Conservation (phyloP, 2,797 vertebrate genomes). For the Echeneis naucrates region DNA sequence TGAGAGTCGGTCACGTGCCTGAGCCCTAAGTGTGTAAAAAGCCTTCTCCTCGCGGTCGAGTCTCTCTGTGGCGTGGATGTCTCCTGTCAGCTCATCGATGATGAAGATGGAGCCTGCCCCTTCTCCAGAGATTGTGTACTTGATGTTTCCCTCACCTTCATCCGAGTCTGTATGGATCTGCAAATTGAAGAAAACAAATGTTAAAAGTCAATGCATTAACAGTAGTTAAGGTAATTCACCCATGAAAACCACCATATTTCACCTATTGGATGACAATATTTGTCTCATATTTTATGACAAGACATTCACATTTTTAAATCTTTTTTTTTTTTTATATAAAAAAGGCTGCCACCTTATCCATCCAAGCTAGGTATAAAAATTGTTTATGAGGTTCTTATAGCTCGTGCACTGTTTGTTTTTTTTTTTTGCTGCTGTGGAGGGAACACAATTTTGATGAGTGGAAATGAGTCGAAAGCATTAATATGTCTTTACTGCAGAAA, state of each 20-base stretch:
- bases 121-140: conserved; percentile 98
- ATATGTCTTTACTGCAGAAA: not conserved
- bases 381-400: not conserved
- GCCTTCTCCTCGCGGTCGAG: conserved; percentile 96
- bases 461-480: not conserved
- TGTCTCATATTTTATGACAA: not conserved
- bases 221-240: not conserved
- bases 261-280: not conserved
- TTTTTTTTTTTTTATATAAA: too few relatives aligned
- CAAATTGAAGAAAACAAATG: conserved; percentile 31
- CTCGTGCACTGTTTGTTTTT: not conserved
- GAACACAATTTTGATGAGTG: not conserved
- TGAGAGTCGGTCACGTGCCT: conserved; percentile 90
- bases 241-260: not conserved
- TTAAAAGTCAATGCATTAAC: not conserved
- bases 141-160: conserved; percentile 95
- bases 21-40: conserved; percentile 94
- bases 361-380: not conserved
- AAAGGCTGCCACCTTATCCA: too few relatives aligned
- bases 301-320: not conserved
- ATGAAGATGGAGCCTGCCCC: conserved; percentile 96
- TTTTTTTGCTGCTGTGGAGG: not conserved
- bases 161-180: conserved; percentile 99
- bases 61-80: conserved; percentile 96
- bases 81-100: conserved; percentile 95